Evolutionary conservation across 2,888 invertebrate genomes (phyloP), one percentile per base, ranked within the genome.

Genomic region (Hypolimnas misippus): DNA sequence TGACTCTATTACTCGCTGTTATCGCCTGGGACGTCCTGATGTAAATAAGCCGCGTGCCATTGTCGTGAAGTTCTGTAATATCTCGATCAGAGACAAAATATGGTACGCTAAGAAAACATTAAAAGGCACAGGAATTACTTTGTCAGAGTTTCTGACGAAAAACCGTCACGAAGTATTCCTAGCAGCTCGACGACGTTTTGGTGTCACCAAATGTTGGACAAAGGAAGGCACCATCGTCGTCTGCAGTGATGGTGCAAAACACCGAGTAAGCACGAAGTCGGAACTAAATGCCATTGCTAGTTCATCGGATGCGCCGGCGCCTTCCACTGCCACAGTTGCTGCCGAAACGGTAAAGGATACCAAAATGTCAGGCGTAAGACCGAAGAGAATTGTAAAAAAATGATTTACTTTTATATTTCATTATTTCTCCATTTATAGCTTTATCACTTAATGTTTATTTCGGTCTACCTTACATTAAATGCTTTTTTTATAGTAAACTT

Each of bases 111-210:
- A 38, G 38, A 38, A 38, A 38, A 4, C 38, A 3, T 38, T 38
- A 38, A 38, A 38, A 7, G 38, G 38, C 38, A 38, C 38, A 5
- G 38, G 38, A 38, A 38, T 38, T 38, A 38, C 38, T 12, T 38
- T 38, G 14, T 38, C 38, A 38, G 38, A 38, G 38, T 38, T 38
- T 8, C 38, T 38, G 38, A 38, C 38, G 3, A 38, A 38, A 38
- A 8, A 7, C 3, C 38, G 38, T 5, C 38, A 38, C 14, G 38
- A 38, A 7, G 38, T 38, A 38, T 38, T 38, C 38, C 38, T 38
- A 4, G 38, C 38, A 38, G 38, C 38, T 38, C 38, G 38, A 38
- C 38, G 38, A 38, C 38, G 38, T 2, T 25, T 25, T 25, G 25
- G 25, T 25, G 25, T 25, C 25, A 3, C 25, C 25, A 25, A 25